Evolutionary conservation across 2,888 invertebrate species (phyloP), one percentile per base, ranked within the genome.

Genomic region (Ichneumon xanthorius): DNA sequence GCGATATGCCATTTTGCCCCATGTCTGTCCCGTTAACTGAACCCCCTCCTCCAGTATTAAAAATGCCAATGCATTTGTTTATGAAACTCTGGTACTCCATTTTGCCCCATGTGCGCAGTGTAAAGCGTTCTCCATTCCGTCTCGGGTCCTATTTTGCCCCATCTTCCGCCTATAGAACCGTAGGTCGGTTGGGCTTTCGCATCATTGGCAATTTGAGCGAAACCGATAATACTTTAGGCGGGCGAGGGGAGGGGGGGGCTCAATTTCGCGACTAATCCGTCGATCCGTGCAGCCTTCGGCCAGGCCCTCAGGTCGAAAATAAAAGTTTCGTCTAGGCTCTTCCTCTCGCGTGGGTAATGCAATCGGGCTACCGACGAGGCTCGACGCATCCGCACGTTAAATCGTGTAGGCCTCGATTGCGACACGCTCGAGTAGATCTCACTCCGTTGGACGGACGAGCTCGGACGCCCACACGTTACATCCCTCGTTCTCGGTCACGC

Each of bases 121-220:
- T 16, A 48, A 48, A 48, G 45, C 45, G 45, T 48, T 48, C 16
- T 48, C 0, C 4, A 16, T 48, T 16, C 16, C 1, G 1, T 1
- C 45, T 11, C 45, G 45, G 16, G 45, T 48, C 4, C 14, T 4
- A 48, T 48, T 48, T 48, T 16, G 45, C 45, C 45, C 45, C 14
- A 48, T 4, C 40, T 40, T 48, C 45, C 4, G 16, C 45, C 45
- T 63, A 76, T 77, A 75, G 30, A 73, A 80, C 9, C 30, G 78
- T 75, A 58, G 82, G 45, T 53, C 68, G 71, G 81, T 77, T 81
- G 68, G 79, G 85, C 80, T 68, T 30, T 45, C 79, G 82, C 82
- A 82, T 87, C 86, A 84, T 80, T 85, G 82, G 76, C 87, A 83
- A 88, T 88, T 87, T 85, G 79, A 80, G 85, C 76, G 84, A 72